Conservation (phyloP, 35 echinoderm and acorn worm genomes). For the Apostichopus parvimensis region DNA sequence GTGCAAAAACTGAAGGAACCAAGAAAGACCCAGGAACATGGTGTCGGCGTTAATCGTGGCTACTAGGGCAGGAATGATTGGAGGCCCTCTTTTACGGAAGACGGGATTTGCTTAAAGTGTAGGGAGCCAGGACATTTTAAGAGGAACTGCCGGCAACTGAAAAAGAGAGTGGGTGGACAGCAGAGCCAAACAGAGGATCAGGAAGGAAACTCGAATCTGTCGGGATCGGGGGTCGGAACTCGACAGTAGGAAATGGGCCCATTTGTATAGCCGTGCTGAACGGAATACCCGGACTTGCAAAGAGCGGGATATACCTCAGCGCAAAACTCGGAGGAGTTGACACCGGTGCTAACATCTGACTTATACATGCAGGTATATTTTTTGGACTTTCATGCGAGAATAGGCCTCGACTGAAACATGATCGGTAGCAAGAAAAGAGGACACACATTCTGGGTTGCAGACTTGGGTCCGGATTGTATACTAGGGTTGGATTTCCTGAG, state of each 20-base stretch:
- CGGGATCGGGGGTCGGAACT: conserved; percentile 13
- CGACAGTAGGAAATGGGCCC: conserved; percentile 26
- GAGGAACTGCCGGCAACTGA: no score
- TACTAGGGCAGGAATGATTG: no score
- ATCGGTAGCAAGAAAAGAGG: neutral
- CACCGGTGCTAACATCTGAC: conserved; percentile 37
- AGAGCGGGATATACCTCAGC: conserved; percentile 22
- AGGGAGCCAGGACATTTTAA: no score
- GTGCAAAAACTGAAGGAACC: neutral
- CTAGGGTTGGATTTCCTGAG: conserved; percentile 39
- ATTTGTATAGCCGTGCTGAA: conserved; percentile 39
- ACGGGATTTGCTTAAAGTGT: no score
- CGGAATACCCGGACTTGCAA: conserved; percentile 39
- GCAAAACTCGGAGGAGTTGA: neutral
- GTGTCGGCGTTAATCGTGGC: neutral
- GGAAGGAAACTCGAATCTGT: no score
- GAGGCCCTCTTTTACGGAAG: no score
- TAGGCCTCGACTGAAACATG: neutral
- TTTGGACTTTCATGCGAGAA: neutral
- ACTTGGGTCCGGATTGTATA: conserved; percentile 41
- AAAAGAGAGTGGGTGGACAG: no score
- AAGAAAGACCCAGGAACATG: no score
- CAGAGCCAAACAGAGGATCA: no score
- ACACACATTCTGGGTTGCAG: conserved; percentile 30
- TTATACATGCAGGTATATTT: conserved; percentile 20